phyloP scores from a whole-genome alignment of 2,888 invertebrate genomes.

The Diaphora mendica region DNA sequence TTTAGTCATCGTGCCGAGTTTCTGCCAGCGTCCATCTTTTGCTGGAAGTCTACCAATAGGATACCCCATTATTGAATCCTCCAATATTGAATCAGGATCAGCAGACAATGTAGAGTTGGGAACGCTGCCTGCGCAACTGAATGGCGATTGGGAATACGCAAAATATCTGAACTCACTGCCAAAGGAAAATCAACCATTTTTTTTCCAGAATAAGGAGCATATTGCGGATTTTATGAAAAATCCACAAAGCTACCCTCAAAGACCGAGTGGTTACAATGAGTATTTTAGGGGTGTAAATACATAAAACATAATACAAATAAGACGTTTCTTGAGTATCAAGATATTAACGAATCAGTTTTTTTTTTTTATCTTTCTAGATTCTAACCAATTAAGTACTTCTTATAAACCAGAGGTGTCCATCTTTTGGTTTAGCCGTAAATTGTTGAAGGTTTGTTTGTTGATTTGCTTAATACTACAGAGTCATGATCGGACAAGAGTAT shows the following conservation, averaged over 20 bases:
- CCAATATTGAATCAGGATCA: conserved; percentile 14
- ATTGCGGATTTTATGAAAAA: conserved; percentile 35
- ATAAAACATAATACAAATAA: background rate
- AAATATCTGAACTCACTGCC: conserved; percentile 33
- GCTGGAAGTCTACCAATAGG: conserved; percentile 63
- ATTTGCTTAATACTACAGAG: too few relatives aligned
- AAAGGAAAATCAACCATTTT: conserved; percentile 50
- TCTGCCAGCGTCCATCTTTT: conserved; percentile 86
- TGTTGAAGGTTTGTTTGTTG: too few relatives aligned
- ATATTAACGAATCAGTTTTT: background rate
- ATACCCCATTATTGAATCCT: conserved; percentile 22
- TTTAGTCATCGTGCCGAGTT: conserved; percentile 36
- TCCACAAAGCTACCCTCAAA: conserved; percentile 36
- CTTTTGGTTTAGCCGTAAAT: too few relatives aligned
- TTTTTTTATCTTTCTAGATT: background rate
- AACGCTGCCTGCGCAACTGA: conserved; percentile 40
- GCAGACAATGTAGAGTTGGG: conserved; percentile 24
- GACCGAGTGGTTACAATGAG: conserved; percentile 28
- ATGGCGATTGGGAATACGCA: conserved; percentile 58
- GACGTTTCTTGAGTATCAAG: background rate
- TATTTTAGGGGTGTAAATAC: background rate
- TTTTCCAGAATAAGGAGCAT: conserved; percentile 58
- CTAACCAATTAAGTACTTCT: background rate
- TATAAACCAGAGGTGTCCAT: too few relatives aligned
- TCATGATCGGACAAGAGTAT: too few relatives aligned